Conservation (phyloP, 1,140 invertebrate genomes). For the Hyposmocoma kahamanoa region DNA sequence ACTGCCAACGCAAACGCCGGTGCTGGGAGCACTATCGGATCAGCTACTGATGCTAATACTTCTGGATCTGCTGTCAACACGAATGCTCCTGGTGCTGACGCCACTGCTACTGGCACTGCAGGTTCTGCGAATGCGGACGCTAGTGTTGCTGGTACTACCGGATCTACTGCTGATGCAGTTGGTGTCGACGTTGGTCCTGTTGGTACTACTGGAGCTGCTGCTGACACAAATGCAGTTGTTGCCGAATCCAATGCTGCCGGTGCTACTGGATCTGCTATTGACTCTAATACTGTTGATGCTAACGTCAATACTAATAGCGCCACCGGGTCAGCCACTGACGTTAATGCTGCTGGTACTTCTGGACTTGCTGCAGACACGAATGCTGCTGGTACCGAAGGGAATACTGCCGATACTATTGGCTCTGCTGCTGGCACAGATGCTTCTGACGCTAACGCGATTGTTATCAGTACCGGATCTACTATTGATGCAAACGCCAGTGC, state of each 20-base stretch:
- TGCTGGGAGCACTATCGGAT: background rate
- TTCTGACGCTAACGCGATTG: background rate
- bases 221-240: background rate
- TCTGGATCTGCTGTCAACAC: background rate
- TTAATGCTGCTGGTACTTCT: background rate
- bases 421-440: background rate
- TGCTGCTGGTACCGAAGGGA: background rate
- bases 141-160: background rate
- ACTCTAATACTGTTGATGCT: background rate
- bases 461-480: background rate
- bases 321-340: background rate
- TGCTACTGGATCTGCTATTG: background rate
- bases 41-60: background rate
- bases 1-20: slow-evolving; percentile 6
- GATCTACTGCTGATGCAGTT: background rate
- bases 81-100: background rate
- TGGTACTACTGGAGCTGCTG: background rate
- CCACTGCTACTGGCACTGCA: background rate
- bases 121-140: background rate
- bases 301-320: background rate
- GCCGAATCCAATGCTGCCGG: background rate
- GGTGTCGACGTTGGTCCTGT: background rate
- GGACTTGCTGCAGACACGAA: background rate
- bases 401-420: background rate
- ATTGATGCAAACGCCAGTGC: background rate